Evolutionary conservation across 2,888 invertebrate genomes (phyloP).

Genomic region (Aromia moschata): DNA sequence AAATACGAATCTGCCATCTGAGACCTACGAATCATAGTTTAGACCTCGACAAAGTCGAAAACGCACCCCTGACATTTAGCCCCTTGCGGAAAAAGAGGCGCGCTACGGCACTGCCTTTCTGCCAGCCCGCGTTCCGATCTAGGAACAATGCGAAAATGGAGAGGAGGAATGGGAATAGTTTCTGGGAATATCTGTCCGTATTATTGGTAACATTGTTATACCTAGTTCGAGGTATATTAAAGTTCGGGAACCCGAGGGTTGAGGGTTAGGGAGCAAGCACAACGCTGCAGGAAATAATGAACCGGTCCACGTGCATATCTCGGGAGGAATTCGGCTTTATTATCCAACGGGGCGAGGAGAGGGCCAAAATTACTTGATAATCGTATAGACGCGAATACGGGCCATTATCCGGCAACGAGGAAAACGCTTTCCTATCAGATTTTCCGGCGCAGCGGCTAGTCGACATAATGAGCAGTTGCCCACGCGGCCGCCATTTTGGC

Average conservation of each 20-base stretch:
- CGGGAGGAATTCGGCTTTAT: slow-evolving; percentile 10
- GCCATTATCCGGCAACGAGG: slow-evolving; percentile 1
- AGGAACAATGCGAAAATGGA: not conserved
- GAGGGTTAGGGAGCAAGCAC: not conserved
- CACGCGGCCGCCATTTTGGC: too few species aligned
- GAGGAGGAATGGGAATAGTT: slow-evolving; percentile 15
- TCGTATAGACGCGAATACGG: not conserved
- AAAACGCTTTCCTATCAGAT: slow-evolving; percentile 2
- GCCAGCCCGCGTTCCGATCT: not conserved
- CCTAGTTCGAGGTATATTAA: slow-evolving; percentile 18
- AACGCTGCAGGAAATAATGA: slow-evolving; percentile 15
- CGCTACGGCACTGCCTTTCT: not conserved
- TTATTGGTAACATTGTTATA: slow-evolving; percentile 13
- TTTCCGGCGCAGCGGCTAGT: not conserved
- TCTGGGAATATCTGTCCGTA: slow-evolving; percentile 15
- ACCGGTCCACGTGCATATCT: slow-evolving; percentile 7
- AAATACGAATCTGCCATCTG: too few species aligned
- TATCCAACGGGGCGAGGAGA: not conserved
- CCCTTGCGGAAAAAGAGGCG: not conserved
- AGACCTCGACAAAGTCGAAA: too few species aligned
- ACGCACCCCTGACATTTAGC: too few species aligned
- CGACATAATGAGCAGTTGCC: too few species aligned
- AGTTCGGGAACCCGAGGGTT: slow-evolving; percentile 16
- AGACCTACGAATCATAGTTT: too few species aligned
- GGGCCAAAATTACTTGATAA: slow-evolving; percentile 5